These are phyloP conservation scores for Fissipunctia ypsillon DNA, from an alignment of 2,888 invertebrate species.

Conservation along the genomic window DNA sequence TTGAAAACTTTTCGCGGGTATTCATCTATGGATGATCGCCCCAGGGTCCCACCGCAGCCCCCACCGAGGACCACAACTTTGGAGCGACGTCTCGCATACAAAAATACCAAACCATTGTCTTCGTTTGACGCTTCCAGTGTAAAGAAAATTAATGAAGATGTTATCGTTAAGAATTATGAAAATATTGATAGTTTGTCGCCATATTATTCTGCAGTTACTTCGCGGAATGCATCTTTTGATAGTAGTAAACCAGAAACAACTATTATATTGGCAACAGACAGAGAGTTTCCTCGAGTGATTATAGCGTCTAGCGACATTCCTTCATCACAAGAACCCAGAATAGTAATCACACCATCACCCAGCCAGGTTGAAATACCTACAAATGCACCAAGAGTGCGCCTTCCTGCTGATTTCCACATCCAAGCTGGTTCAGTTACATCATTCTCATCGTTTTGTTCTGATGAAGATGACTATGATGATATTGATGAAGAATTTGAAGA, in stretches of 20 bases:
- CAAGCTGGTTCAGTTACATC: constrained; percentile 81
- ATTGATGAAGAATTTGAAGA: constrained; percentile 84
- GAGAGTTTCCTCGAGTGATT: constrained; percentile 87
- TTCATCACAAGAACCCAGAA: constrained; percentile 90
- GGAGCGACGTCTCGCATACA: constrained; percentile 89
- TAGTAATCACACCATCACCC: constrained; percentile 91
- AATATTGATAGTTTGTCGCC: constrained; percentile 82
- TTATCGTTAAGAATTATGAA: constrained; percentile 78
- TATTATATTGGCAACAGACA: constrained; percentile 71
- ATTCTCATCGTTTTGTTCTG: constrained; percentile 84
- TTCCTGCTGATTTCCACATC: constrained; percentile 87
- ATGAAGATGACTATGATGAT: constrained; percentile 80
- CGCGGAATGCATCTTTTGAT: constrained; percentile 76
- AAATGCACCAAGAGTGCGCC: constrained; percentile 88
- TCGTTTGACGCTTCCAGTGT: constrained; percentile 80
- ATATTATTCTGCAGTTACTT: constrained; percentile 52
- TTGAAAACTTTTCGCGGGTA: constrained; percentile 84
- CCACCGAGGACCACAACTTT: constrained; percentile 94
- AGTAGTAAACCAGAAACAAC: constrained; percentile 67
- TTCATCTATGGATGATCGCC: constrained; percentile 78
- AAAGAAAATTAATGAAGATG: constrained; percentile 74
- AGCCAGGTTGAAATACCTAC: constrained; percentile 79
- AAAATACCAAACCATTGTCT: constrained; percentile 83
- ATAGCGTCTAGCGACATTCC: constrained; percentile 87
- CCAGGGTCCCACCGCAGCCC: constrained; percentile 92